Base-by-base conservation (phyloP, 2,797 vertebrate species). In the Poecilia wingei region DNA sequence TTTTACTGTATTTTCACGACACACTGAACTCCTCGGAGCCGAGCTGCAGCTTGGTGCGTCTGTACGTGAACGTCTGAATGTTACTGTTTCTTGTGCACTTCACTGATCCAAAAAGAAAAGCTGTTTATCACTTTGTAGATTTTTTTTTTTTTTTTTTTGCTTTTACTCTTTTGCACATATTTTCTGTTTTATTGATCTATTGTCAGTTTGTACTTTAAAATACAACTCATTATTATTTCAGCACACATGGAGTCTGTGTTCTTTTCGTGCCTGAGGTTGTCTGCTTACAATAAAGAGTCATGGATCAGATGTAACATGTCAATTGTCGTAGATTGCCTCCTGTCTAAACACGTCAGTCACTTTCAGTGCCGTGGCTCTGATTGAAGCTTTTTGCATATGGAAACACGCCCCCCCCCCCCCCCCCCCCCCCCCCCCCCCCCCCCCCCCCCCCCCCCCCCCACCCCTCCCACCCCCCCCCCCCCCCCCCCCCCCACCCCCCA, bases 101-200 rank as follows among this genome's bases (percentile, higher is more conserved):
- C 86, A 89, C 81, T 80, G 82, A 81, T 85, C 76, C 45, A 70
- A 84, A 84, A 82, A 86, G 78, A 83, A 77, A 71, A 82, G 72
- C 85, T 78, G 79, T 89, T 90, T 87, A 84, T 91, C 91, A 92
- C 91, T 93, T 89, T 91, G 90, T 89, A 93, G 74, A 79, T 46
- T 6, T 66, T 82, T 87, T 49, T 51, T 87, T 74, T 53, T 84
- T 89, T 89, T 89, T 87, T 51, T 53, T 87, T 75, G 59, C 85
- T 89, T 89, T 92, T 89, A 90, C 83, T 84, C 86, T 80, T 72
- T 93, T 93, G 91, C 91, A 93, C 90, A 88, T 82, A 68, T 86
- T 86, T 83, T 82, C 39, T 88, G 76, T 92, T 94, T 93, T 89
- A 90, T 81, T 84, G 77, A 87, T 84, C 70, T 86, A 51, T 80